These are phyloP conservation scores for Scleropages formosus DNA, from an alignment of 2,797 vertebrate species.

Conservation along the genomic window DNA sequence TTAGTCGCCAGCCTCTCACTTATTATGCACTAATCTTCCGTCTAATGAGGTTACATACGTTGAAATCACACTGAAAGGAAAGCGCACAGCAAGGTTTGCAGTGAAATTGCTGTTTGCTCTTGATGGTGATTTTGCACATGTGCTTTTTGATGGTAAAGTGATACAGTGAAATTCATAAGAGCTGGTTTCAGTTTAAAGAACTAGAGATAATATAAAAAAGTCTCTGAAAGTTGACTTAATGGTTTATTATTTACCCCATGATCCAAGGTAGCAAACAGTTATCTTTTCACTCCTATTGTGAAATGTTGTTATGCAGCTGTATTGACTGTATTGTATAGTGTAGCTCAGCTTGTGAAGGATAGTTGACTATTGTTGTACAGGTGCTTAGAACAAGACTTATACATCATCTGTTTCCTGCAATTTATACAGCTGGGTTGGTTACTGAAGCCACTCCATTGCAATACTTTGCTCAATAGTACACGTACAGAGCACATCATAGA, in stretches of 20 bases:
- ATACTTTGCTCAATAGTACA: neutral
- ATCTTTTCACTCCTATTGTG: neutral
- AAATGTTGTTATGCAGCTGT: neutral
- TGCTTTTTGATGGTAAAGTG: neutral
- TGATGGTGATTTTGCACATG: neutral
- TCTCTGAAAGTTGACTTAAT: neutral
- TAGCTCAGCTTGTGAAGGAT: neutral
- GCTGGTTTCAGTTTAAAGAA: neutral
- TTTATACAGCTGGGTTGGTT: neutral
- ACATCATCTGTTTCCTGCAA: neutral
- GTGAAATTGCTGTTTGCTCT: neutral
- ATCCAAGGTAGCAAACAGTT: neutral
- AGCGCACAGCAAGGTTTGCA: neutral
- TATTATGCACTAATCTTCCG: constrained; percentile 9
- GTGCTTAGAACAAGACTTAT: neutral
- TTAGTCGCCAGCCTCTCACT: neutral
- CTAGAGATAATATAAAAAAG: neutral
- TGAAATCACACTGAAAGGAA: neutral
- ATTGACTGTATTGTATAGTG: neutral
- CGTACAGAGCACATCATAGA: neutral
- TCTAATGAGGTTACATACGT: neutral
- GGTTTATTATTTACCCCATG: neutral
- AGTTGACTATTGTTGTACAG: neutral
- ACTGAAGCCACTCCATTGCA: neutral
- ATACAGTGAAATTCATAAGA: neutral